A percentile compares a stretch with the other conserved stretches of the same genome.
These are phyloP conservation scores for Spinus olivaceus DNA, from an alignment of 2,797 vertebrate genomes.

Conservation along the genomic window DNA sequence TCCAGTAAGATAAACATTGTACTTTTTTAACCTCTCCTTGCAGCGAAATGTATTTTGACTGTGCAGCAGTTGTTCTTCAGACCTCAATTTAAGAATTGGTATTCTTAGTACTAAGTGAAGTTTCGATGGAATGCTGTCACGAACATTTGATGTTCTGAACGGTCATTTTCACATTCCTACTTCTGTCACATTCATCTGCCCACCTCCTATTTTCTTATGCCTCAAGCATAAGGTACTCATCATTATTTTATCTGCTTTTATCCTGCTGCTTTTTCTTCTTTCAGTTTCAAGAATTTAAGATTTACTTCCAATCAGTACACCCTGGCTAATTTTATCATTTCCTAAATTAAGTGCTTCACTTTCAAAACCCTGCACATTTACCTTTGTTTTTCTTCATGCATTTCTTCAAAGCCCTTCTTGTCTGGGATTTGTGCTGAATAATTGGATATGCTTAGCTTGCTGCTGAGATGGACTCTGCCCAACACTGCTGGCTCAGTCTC, in stretches of 20 bases:
- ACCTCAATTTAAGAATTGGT: background rate
- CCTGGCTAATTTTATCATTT: background rate
- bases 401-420: constrained; percentile 26
- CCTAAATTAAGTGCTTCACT: background rate
- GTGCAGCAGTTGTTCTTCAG: background rate
- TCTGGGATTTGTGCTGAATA: background rate
- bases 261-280: background rate
- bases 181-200: background rate
- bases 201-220: background rate
- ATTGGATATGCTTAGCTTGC: background rate
- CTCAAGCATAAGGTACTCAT: background rate
- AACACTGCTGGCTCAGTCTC: background rate
- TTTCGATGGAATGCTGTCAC: background rate
- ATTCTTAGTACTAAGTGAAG: background rate
- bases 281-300: background rate
- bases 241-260: background rate
- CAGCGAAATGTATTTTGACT: background rate
- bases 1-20: background rate
- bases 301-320: background rate
- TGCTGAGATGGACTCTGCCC: constrained; percentile 24
- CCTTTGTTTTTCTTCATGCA: background rate
- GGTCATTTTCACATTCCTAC: background rate
- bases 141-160: background rate
- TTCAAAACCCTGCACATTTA: background rate
- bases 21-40: background rate